A percentile compares a stretch with the other conserved stretches of the same genome.
Evolutionary conservation across 1,140 invertebrate species (phyloP).

Genomic region (Aethina tumida): DNA sequence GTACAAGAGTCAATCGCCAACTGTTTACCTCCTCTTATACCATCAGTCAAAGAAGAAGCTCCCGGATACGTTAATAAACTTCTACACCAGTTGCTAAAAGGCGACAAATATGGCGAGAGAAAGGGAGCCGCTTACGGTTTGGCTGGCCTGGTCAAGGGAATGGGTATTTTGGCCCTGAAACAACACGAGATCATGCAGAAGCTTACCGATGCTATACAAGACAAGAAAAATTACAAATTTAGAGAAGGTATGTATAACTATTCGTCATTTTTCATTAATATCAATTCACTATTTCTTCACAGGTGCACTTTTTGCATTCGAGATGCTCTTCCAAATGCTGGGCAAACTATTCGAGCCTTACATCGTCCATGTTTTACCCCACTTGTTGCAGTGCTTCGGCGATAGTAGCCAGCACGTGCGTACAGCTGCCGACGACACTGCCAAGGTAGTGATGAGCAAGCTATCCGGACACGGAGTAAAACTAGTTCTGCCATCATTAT

Average conservation of each 20-base stretch:
- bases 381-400: constrained; percentile 91
- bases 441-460: constrained; percentile 93
- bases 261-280: constrained; percentile 5
- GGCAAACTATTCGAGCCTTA: constrained; percentile 97
- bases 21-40: constrained; percentile 88
- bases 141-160: constrained; percentile 85
- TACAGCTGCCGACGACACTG: constrained; percentile 88
- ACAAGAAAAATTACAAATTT: constrained; percentile 91
- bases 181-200: constrained; percentile 94
- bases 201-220: constrained; percentile 87
- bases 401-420: constrained; percentile 86
- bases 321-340: constrained; percentile 92
- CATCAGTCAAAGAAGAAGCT: constrained; percentile 83
- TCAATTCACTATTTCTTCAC: constrained; percentile 20
- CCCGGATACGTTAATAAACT: constrained; percentile 80
- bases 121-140: constrained; percentile 85
- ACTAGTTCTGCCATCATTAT: constrained; percentile 81
- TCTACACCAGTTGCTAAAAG: constrained; percentile 79
- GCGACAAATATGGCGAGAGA: constrained; percentile 94
- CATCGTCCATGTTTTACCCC: constrained; percentile 92
- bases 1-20: constrained; percentile 96
- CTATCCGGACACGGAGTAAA: constrained; percentile 95
- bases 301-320: constrained; percentile 93
- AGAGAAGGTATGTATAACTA: constrained; percentile 70
- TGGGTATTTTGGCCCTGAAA: constrained; percentile 92